Evolutionary conservation across 2,113 vertebrate genomes (phyloP).

Genomic region (Fregata magnificens): DNA sequence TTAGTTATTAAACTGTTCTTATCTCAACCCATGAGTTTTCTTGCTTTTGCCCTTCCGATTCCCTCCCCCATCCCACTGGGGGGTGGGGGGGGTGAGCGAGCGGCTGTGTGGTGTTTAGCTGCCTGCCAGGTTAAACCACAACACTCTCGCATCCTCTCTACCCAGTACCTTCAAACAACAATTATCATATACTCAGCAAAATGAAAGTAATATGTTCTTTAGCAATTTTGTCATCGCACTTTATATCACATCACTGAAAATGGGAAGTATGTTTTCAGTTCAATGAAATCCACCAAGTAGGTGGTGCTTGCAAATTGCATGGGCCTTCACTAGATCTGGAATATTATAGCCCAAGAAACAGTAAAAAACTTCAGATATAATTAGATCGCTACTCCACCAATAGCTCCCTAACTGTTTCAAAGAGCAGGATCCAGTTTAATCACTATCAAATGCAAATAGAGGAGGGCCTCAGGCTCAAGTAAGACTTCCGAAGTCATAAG

Average conservation of each 20-base stretch:
- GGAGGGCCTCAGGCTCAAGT: neutral
- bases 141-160: too few relatives aligned
- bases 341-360: neutral
- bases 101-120: too few relatives aligned
- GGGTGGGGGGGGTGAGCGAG: too few relatives aligned
- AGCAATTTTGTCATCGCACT: neutral
- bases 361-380: neutral
- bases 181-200: neutral
- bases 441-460: neutral
- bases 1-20: too few relatives aligned
- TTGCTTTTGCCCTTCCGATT: too few relatives aligned
- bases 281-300: neutral
- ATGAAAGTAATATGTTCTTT: neutral
- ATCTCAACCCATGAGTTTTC: too few relatives aligned
- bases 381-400: neutral
- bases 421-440: neutral
- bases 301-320: neutral
- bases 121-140: too few relatives aligned
- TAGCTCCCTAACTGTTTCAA: neutral
- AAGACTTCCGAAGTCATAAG: neutral
- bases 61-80: too few relatives aligned
- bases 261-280: neutral
- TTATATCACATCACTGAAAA: neutral
- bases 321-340: neutral
- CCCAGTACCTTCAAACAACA: neutral